Percentiles rank a stretch among this genome's conserved stretches.
phyloP scores from a whole-genome alignment of 2,888 invertebrate genomes.

The Microchrysa polita region DNA sequence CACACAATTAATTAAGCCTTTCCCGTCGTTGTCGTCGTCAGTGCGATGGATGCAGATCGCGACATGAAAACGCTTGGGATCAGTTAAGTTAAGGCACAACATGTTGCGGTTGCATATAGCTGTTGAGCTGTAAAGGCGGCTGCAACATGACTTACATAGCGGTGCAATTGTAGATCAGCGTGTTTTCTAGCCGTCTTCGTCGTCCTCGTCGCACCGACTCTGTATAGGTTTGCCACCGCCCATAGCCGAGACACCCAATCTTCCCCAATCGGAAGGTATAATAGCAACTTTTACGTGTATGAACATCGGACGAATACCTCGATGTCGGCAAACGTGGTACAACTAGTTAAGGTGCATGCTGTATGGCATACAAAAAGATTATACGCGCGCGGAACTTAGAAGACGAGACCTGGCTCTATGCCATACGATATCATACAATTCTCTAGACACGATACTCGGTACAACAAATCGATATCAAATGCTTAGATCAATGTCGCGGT shows the following conservation, averaged over 20 bases:
- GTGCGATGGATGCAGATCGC: constrained; percentile 44
- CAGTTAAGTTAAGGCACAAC: constrained; percentile 23
- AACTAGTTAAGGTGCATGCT: constrained; percentile 15
- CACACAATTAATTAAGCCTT: constrained; percentile 56
- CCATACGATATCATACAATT: constrained; percentile 27
- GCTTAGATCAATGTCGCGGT: constrained; percentile 54
- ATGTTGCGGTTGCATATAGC: too few species aligned
- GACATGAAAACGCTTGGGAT: constrained; percentile 39
- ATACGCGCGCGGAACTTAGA: constrained; percentile 1
- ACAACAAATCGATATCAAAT: constrained; percentile 55
- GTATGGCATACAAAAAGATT: constrained; percentile 21
- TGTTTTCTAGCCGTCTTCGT: constrained; percentile 20
- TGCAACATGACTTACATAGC: constrained; percentile 37
- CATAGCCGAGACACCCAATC: constrained; percentile 24
- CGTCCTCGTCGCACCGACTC: constrained; percentile 1
- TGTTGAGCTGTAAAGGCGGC: constrained; percentile 33
- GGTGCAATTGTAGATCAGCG: constrained; percentile 39
- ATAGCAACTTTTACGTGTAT: not conserved
- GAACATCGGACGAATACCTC: not conserved
- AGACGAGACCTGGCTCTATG: constrained; percentile 1
- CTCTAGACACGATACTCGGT: constrained; percentile 49
- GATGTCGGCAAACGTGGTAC: not conserved
- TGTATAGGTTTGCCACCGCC: constrained; percentile 15
- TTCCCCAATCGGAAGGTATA: constrained; percentile 13
- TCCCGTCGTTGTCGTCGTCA: constrained; percentile 51